phyloP scores from a whole-genome alignment of 2,888 invertebrate genomes.

The Megaustenia siamemsis region DNA sequence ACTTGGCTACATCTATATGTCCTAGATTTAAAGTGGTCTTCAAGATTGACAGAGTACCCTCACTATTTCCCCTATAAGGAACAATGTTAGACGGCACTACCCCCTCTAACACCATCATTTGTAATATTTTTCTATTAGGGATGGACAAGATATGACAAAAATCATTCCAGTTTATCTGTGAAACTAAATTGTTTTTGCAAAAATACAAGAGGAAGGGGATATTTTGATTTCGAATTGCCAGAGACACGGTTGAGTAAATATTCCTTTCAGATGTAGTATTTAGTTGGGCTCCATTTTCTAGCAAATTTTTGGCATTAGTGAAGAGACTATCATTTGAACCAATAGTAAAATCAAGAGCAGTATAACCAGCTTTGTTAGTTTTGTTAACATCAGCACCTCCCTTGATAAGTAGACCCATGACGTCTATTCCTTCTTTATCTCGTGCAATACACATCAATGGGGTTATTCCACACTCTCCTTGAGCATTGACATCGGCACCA shows the following conservation, averaged over 20 bases:
- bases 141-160: background rate
- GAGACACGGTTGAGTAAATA: background rate
- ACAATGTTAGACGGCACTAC: slow-evolving; percentile 7
- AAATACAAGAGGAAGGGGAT: background rate
- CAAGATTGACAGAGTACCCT: background rate
- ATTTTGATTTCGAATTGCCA: background rate
- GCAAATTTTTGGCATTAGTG: background rate
- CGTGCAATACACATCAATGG: slow-evolving; percentile 19
- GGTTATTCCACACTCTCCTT: background rate
- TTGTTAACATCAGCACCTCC: slow-evolving; percentile 25
- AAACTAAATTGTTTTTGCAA: background rate
- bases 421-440: background rate
- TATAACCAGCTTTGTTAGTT: background rate
- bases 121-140: slow-evolving; percentile 13
- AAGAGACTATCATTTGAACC: background rate
- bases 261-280: background rate
- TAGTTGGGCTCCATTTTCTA: slow-evolving; percentile 23
- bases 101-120: background rate
- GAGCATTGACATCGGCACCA: slow-evolving; percentile 21
- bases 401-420: background rate
- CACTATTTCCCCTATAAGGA: background rate
- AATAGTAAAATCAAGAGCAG: slow-evolving; percentile 4
- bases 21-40: background rate
- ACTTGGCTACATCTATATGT: background rate
- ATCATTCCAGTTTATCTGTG: slow-evolving; percentile 15